These are phyloP conservation scores for Rhynchopsitta pachyrhyncha DNA, from an alignment of 2,113 vertebrate genomes.

Conservation along the genomic window DNA sequence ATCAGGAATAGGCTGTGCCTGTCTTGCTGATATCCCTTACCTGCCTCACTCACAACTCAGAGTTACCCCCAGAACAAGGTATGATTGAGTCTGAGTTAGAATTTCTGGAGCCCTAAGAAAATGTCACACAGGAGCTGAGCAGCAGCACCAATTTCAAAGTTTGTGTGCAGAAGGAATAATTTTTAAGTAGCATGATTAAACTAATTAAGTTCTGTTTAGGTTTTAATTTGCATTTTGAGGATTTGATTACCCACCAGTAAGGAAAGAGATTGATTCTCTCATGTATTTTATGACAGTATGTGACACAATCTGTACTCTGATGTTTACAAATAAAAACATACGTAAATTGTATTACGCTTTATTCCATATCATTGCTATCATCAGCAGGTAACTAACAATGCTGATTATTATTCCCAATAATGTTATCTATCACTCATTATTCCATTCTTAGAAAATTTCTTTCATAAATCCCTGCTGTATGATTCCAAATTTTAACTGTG, in stretches of 20 bases:
- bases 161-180: background rate
- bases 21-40: background rate
- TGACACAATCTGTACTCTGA: background rate
- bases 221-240: slow-evolving; percentile 44
- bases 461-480: slow-evolving; percentile 8
- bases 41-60: rapidly evolving
- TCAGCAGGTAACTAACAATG: slow-evolving; percentile 7
- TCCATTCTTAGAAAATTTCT: background rate
- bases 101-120: background rate
- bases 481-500: slow-evolving; percentile 35
- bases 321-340: slow-evolving; percentile 36
- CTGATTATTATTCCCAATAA: background rate
- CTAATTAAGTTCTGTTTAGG: slow-evolving; percentile 41
- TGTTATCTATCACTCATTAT: background rate
- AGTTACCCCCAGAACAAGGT: background rate
- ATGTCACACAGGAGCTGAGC: background rate
- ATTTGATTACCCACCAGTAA: slow-evolving; percentile 37
- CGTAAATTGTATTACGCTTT: background rate
- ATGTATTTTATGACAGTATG: background rate
- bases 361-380: background rate
- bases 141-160: background rate
- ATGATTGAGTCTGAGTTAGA: background rate
- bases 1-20: background rate
- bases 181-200: slow-evolving; percentile 21
- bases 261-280: background rate